Base-by-base conservation (phyloP, 2,113 vertebrate species). In the Myotis yumanensis region DNA sequence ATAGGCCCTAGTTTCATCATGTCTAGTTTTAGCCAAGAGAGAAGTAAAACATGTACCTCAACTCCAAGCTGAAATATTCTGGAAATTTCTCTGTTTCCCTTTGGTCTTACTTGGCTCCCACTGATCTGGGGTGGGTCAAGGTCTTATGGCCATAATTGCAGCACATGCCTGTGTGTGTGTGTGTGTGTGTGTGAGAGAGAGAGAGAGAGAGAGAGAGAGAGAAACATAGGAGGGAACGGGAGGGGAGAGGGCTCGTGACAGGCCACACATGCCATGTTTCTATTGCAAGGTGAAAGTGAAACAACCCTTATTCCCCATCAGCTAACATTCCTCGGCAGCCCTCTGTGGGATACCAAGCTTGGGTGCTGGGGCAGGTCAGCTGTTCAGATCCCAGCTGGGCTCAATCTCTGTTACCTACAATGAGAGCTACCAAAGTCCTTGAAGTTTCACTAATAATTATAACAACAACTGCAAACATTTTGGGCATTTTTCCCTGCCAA, bases 321-420 rank as follows among this genome's bases (percentile, higher is more conserved):
- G 57, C 51, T 52, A 18, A 66, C 57, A 12, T 0, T 1, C 68
- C 46, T 8, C 2, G 16, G 37, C 22, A 83, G 46, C 25, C 25
- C 35, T 95, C 14, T 51, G 15, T n/a, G 12, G 46, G 64, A 32
- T 52, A 15, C 72, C 20, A 16, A n/a, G 51, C 71, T 52, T 11
- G 6, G 28, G 35, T 28, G 32, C 59, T 28, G 51, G 48, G 32
- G 48, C 4, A 23, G 30, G 12, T 22, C 52, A 64, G 52, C 82
- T 85, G 9, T 82, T 95, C 54, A 46, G 81, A 92, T 62, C 37
- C 86, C 86, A 83, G 68, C 69, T 86, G n/a, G 64, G 40, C 7
- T 54, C 72, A 20, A 35, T 92, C 62, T 86, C 57, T 84, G 22
- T 86, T 73, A 68, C 57, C 73, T 90, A 43, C 20, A 62, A 69